Percentiles rank a stretch among this genome's conserved stretches.
These are phyloP conservation scores for Episyrphus balteatus DNA, from an alignment of 1,140 invertebrate species.

Conservation along the genomic window DNA sequence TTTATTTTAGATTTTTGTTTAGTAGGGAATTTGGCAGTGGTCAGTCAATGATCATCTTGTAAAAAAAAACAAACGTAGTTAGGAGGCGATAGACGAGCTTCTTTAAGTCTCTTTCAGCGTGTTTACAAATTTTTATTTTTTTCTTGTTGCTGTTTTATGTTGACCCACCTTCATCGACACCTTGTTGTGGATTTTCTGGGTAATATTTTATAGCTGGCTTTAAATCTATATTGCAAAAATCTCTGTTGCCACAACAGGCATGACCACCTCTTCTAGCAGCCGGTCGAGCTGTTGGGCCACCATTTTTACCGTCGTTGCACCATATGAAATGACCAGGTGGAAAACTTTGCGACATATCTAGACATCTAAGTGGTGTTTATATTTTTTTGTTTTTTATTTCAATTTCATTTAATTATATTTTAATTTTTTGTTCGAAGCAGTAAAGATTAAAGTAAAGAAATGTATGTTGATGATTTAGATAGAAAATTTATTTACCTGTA, in stretches of 20 bases:
- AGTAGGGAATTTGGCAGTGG: too few species aligned
- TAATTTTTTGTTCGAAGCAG: constrained; percentile 1
- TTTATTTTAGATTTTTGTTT: too few species aligned
- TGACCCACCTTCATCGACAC: constrained; percentile 2
- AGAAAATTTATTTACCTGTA: constrained; percentile 51
- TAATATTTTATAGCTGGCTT: constrained; percentile 24
- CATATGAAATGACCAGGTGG: constrained; percentile 56
- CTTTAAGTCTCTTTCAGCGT: background rate
- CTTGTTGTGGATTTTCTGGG: constrained; percentile 34
- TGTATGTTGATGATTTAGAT: too few species aligned
- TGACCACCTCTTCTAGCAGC: constrained; percentile 22
- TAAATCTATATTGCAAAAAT: constrained; percentile 51
- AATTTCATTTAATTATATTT: background rate
- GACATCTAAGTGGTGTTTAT: constrained; percentile 47
- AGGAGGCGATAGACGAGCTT: background rate
- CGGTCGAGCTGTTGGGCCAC: constrained; percentile 28
- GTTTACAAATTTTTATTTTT: background rate
- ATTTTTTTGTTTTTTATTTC: too few species aligned
- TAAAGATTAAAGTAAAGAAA: background rate
- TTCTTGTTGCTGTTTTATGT: background rate
- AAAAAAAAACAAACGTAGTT: constrained; percentile 3
- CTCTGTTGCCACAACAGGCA: constrained; percentile 46
- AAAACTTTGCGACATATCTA: constrained; percentile 53
- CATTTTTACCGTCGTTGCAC: constrained; percentile 44
- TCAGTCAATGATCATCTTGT: constrained; percentile 1